Evolutionary conservation across 1,140 invertebrate species (phyloP).

Genomic region (Bilobella aurantiaca): DNA sequence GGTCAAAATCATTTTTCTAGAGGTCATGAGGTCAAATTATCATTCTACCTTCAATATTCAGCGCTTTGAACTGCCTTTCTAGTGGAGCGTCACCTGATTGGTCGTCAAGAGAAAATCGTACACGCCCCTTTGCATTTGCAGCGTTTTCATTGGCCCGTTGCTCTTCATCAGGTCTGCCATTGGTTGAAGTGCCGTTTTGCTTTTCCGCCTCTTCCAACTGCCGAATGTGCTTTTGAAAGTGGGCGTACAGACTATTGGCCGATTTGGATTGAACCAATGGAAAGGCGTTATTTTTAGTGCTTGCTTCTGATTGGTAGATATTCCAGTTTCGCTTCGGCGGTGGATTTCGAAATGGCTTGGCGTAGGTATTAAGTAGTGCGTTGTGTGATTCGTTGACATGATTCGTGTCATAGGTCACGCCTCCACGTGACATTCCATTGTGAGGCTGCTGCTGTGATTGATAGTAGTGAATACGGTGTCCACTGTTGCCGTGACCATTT

Average conservation of each 20-base stretch:
- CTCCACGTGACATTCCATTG: too few relatives aligned
- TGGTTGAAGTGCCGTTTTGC: background rate
- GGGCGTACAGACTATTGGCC: background rate
- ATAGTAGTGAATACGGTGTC: too few relatives aligned
- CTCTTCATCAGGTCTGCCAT: background rate
- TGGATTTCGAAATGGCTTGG: background rate
- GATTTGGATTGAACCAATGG: background rate
- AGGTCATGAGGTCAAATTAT: background rate
- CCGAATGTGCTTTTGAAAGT: background rate
- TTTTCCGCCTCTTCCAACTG: background rate
- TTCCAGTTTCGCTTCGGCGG: background rate
- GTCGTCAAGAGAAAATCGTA: background rate
- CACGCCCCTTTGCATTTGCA: background rate
- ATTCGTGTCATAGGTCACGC: too few relatives aligned
- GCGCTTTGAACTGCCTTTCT: constrained; percentile 10
- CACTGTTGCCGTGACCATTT: too few relatives aligned
- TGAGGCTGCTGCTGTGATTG: too few relatives aligned
- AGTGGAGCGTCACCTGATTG: background rate
- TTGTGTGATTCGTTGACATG: too few relatives aligned
- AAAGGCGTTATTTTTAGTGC: background rate
- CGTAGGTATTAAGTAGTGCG: too few relatives aligned
- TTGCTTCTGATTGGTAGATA: background rate
- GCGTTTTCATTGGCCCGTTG: background rate
- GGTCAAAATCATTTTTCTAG: background rate
- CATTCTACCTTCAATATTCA: constrained; percentile 20